These are phyloP conservation scores for Serinus canaria DNA, from an alignment of 2,113 vertebrate genomes.

Conservation along the genomic window DNA sequence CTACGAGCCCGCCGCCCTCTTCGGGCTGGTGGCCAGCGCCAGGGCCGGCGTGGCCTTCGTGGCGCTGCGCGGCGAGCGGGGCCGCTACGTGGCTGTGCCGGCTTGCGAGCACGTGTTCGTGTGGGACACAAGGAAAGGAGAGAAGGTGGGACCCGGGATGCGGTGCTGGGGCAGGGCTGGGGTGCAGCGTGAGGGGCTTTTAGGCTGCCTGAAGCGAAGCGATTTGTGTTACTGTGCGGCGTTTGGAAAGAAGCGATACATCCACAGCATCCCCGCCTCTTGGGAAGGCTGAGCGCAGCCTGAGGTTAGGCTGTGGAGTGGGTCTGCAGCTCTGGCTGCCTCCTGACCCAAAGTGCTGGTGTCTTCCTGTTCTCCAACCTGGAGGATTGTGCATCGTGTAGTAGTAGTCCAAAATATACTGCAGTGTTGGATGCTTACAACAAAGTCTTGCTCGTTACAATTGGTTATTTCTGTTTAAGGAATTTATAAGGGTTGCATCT, in stretches of 20 bases:
- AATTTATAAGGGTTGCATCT: neutral
- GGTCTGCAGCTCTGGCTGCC: neutral
- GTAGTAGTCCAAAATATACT: neutral
- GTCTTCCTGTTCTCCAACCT: neutral
- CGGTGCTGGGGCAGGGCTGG: neutral
- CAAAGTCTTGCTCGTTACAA: neutral
- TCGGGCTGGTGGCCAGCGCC: constrained; percentile 88
- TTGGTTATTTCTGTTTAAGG: neutral
- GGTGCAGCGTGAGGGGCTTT: neutral
- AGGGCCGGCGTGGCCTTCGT: constrained; percentile 84
- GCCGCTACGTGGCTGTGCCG: constrained; percentile 87
- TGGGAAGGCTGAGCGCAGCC: rapidly evolving
- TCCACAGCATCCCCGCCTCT: rapidly evolving
- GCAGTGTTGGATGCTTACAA: neutral
- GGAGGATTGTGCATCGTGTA: neutral
- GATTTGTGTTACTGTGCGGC: rapidly evolving
- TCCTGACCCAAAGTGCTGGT: neutral
- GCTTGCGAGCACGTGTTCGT: constrained; percentile 96
- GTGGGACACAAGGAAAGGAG: constrained; percentile 92
- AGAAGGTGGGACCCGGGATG: constrained; percentile 79
- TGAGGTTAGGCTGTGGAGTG: neutral
- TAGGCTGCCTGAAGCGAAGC: rapidly evolving
- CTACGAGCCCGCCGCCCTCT: constrained; percentile 83
- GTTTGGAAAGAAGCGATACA: rapidly evolving
- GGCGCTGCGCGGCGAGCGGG: constrained; percentile 84